Percentiles rank a stretch among this genome's conserved stretches.
phyloP scores from a whole-genome alignment of 2,113 vertebrate genomes.

The Psittacula cyanocephala region DNA sequence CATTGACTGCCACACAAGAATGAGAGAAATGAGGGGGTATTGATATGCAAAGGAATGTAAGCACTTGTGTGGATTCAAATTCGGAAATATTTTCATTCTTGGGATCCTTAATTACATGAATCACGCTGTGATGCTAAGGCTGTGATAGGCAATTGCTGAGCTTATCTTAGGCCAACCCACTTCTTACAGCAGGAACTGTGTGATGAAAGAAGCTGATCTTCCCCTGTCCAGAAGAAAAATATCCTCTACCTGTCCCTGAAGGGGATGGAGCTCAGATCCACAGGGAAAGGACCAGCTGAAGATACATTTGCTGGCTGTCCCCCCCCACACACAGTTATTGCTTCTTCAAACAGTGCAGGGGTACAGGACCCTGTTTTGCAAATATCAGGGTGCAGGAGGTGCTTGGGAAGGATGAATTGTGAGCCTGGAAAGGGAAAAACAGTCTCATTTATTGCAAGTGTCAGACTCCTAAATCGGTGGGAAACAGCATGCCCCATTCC shows the following conservation, averaged over 20 bases:
- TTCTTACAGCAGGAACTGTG: background rate
- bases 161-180: background rate
- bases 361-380: background rate
- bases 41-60: background rate
- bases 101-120: background rate
- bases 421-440: background rate
- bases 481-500: background rate
- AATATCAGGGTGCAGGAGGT: background rate
- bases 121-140: background rate
- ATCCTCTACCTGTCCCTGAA: fast-evolving
- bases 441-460: background rate
- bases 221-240: background rate
- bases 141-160: background rate
- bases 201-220: background rate
- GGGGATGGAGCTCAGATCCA: background rate
- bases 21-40: background rate
- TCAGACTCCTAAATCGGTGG: background rate
- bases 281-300: background rate
- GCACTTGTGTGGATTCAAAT: background rate
- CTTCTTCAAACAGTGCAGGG: background rate
- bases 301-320: background rate
- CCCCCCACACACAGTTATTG: fast-evolving
- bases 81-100: background rate
- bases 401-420: background rate
- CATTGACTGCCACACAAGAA: background rate